Conservation (phyloP, 2,113 vertebrate species). For the Phrynosoma blainvillii region DNA sequence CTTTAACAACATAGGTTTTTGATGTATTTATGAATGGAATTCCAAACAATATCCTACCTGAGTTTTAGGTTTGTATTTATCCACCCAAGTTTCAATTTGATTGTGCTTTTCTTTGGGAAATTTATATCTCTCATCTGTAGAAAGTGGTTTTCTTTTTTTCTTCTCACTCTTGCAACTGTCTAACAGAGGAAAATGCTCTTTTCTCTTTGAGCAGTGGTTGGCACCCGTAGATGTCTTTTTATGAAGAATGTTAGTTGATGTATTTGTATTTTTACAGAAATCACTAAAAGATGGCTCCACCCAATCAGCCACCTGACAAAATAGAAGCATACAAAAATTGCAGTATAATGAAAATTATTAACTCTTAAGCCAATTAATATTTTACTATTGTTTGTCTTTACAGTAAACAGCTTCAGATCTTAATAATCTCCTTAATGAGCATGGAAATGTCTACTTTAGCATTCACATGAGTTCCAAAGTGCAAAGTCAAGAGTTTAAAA, state of each 20-base stretch:
- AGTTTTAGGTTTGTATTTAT: slow-evolving; percentile 82
- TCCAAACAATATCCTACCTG: slow-evolving; percentile 76
- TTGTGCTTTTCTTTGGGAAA: slow-evolving; percentile 36
- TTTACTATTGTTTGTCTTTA: background rate
- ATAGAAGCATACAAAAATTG: slow-evolving; percentile 33
- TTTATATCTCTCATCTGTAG: slow-evolving; percentile 42
- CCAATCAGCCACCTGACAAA: slow-evolving; percentile 77
- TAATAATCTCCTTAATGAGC: background rate
- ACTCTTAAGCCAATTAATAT: background rate
- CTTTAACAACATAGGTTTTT: background rate
- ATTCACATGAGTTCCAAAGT: background rate
- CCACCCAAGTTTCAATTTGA: slow-evolving; percentile 87
- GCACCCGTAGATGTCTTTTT: slow-evolving; percentile 37
- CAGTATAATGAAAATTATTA: background rate
- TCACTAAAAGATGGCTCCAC: slow-evolving; percentile 83
- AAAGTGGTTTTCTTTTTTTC: slow-evolving; percentile 69
- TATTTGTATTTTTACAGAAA: slow-evolving; percentile 61
- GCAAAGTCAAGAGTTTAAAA: background rate
- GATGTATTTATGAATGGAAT: background rate
- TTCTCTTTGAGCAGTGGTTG: slow-evolving; percentile 58
- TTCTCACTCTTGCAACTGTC: slow-evolving; percentile 66
- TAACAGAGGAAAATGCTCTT: slow-evolving; percentile 37
- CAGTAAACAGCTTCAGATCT: background rate
- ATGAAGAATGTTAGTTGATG: slow-evolving; percentile 6
- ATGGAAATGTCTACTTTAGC: background rate